Conservation (phyloP, 2,113 vertebrate genomes). For the Anarrhichthys ocellatus region DNA sequence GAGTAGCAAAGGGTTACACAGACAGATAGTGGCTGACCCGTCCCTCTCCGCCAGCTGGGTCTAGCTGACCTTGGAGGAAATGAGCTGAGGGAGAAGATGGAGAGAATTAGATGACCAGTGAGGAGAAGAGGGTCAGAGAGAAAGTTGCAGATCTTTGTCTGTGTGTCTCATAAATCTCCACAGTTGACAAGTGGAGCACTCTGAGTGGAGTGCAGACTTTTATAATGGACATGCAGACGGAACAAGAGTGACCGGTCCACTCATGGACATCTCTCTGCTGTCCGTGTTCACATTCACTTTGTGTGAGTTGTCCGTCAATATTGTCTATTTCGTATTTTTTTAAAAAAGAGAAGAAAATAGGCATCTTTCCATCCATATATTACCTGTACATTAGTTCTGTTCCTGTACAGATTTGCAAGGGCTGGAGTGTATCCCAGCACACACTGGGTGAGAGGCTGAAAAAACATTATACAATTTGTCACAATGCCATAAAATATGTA, state of each 20-base stretch:
- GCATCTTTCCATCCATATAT: background rate
- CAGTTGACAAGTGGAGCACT: constrained; percentile 51
- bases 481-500: background rate
- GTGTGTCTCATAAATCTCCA: constrained; percentile 64
- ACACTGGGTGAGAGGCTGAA: background rate
- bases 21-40: constrained; percentile 55
- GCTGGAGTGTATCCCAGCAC: background rate
- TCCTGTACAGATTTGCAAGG: background rate
- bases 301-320: background rate
- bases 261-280: background rate
- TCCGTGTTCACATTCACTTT: background rate
- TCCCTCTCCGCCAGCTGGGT: constrained; percentile 62
- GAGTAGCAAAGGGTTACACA: constrained; percentile 46
- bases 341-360: background rate
- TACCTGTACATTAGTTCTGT: background rate
- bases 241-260: constrained; percentile 8
- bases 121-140: constrained; percentile 50
- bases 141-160: constrained; percentile 64
- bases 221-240: constrained; percentile 10
- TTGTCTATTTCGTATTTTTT: background rate
- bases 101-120: constrained; percentile 51
- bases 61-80: constrained; percentile 68
- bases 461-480: background rate
- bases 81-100: constrained; percentile 56
- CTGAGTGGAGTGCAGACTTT: constrained; percentile 38